Conservation (phyloP, 2,797 vertebrate genomes). For the Loris lydekkerianus region DNA sequence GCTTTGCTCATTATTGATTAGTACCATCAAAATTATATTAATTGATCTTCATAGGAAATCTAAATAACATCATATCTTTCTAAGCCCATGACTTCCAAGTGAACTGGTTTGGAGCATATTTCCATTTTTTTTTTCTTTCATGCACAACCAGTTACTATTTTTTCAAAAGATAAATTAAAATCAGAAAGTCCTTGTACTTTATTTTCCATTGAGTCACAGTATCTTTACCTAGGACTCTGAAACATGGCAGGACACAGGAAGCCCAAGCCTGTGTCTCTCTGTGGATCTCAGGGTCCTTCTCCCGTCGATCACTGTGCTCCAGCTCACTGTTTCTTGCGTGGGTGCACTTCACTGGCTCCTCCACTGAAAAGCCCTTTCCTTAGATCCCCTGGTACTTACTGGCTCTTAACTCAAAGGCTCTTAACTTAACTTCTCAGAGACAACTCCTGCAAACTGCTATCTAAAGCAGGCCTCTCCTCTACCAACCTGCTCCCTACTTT, state of each 20-base stretch:
- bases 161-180: constrained; percentile 69
- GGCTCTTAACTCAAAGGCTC: neutral
- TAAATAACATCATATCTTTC: constrained; percentile 78
- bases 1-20: constrained; percentile 84
- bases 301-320: rapidly evolving
- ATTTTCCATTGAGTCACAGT: constrained; percentile 1
- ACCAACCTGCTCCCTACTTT: neutral
- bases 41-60: constrained; percentile 81
- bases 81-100: constrained; percentile 54
- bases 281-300: rapidly evolving
- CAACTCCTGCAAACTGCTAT: neutral
- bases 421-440: neutral
- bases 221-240: neutral
- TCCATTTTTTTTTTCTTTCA: constrained; percentile 80
- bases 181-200: constrained; percentile 38
- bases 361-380: neutral
- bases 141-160: constrained; percentile 75
- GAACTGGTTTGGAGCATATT: constrained; percentile 79
- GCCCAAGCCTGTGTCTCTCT: neutral
- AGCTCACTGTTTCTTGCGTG: neutral
- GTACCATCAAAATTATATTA: constrained; percentile 82
- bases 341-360: neutral
- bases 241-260: rapidly evolving
- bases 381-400: neutral
- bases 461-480: neutral